Evolutionary conservation across 2,797 vertebrate genomes (phyloP).

Genomic region (Notolabrus celidotus): DNA sequence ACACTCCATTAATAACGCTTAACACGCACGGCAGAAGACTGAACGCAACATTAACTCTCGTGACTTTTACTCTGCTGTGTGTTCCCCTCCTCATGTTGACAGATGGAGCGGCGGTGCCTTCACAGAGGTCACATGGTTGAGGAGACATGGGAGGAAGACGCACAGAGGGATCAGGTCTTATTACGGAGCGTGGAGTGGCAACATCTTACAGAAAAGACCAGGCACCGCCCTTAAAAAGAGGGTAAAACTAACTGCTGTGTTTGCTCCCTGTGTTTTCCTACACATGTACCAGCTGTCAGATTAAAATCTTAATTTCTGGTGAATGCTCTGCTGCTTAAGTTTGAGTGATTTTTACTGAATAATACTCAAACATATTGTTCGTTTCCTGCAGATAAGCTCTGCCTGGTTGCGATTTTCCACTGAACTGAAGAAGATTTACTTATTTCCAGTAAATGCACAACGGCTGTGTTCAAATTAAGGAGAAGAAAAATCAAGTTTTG

Average conservation of each 20-base stretch:
- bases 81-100: slow-evolving; percentile 53
- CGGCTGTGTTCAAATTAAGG: background rate
- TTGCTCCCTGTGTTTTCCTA: background rate
- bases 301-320: background rate
- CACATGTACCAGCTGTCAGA: background rate
- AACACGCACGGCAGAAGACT: slow-evolving; percentile 67
- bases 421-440: background rate
- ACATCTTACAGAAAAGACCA: background rate
- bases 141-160: slow-evolving; percentile 4
- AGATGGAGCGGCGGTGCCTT: slow-evolving; percentile 47
- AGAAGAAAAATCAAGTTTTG: background rate
- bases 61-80: slow-evolving; percentile 60
- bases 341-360: background rate
- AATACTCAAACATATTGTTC: background rate
- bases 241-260: background rate
- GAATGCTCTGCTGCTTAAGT: background rate
- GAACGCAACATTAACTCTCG: slow-evolving; percentile 79
- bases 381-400: background rate
- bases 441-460: background rate
- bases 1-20: slow-evolving; percentile 81
- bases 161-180: background rate
- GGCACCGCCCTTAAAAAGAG: background rate
- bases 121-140: slow-evolving; percentile 55
- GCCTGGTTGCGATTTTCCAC: background rate
- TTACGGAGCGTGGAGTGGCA: background rate